Base-by-base conservation (phyloP, 2,888 invertebrate genomes). In the Mantis religiosa region DNA sequence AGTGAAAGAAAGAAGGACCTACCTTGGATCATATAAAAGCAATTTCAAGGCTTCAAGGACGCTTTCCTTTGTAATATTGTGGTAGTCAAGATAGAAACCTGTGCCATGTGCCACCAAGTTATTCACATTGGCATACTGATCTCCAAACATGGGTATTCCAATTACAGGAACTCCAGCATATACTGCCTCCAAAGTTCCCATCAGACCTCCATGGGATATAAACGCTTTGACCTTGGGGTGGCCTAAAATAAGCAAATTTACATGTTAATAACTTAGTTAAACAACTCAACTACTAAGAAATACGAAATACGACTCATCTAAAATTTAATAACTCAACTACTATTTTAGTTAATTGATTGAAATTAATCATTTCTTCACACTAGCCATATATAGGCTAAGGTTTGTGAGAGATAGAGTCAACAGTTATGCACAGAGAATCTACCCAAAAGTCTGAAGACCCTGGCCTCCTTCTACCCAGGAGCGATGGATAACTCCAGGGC, bases 61-160 rank as follows among this genome's bases (percentile, higher is more conserved):
- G 87, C 92, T 93, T 83, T 95, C 93, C 91, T 95, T 95, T 25
- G 93, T 94, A 83, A 96, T 93, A 81, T 95, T 93, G 85, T 94
- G 92, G 90, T 95, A 95, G 82, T 94, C 92, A 1, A 96, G 93
- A 8, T 95, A 93, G 1, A 94, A 93, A 0, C 95, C 96, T 8
- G 95, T 93, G 8, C 95, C 95, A 12, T 94, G 94, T 88, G 95
- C 95, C 91, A 94, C 94, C 7, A 96, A 92, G 0, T 95, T 95
- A 84, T 94, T 94, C 0, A 95, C 95, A 91, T 96, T 96, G 0
- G 95, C 94, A 90, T 95, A 95, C 91, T 96, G 96, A 92, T 96
- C 96, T 1, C 96, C 96, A 91, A 95, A 96, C 87, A 96, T 94
- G 8, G 96, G 96, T 71, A 96, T 94, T 7, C 96, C 94, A 9